Percentiles rank a stretch among this genome's conserved stretches.
Conservation (phyloP, 2,797 vertebrate genomes). For the Ptychobarbus kaznakovi region DNA sequence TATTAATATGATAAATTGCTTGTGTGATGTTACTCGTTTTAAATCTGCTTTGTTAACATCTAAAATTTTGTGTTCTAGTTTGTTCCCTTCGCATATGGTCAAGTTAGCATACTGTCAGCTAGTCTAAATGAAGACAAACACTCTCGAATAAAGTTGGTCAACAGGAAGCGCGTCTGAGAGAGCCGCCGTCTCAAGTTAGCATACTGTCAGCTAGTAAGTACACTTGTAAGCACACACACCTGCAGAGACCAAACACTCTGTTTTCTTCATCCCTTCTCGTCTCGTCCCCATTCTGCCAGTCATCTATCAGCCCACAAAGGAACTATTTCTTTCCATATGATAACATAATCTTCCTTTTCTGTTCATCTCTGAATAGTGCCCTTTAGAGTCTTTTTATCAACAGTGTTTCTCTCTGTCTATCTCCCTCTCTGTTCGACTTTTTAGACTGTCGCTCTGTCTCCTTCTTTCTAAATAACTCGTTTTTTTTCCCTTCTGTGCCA, state of each 20-base stretch:
- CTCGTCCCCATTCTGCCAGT: slow-evolving; percentile 70
- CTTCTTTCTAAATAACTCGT: slow-evolving; percentile 58
- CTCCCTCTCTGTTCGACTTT: slow-evolving; percentile 10
- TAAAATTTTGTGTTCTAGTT: too few relatives aligned
- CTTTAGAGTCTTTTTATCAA: slow-evolving; percentile 76
- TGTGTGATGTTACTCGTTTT: not conserved
- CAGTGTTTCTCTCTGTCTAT: slow-evolving; percentile 49
- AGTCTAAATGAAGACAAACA: too few relatives aligned
- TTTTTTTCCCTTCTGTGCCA: slow-evolving; percentile 51
- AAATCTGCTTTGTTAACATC: too few relatives aligned
- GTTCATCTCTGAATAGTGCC: slow-evolving; percentile 70
- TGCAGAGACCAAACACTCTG: slow-evolving; percentile 14
- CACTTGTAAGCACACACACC: not conserved
- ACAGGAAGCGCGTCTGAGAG: too few relatives aligned
- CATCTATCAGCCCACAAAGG: slow-evolving; percentile 74
- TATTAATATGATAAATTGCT: slow-evolving; percentile 22
- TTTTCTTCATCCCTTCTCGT: slow-evolving; percentile 10
- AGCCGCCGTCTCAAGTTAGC: too few relatives aligned
- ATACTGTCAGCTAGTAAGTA: not conserved
- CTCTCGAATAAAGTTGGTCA: too few relatives aligned
- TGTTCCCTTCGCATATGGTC: too few relatives aligned
- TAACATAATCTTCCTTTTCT: slow-evolving; percentile 79
- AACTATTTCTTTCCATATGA: slow-evolving; percentile 75
- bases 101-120: too few relatives aligned
- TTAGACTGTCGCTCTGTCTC: slow-evolving; percentile 38